Evolutionary conservation across 2,888 invertebrate genomes (phyloP), one percentile per base, ranked within the genome.

Genomic region (Eurytoma californica): DNA sequence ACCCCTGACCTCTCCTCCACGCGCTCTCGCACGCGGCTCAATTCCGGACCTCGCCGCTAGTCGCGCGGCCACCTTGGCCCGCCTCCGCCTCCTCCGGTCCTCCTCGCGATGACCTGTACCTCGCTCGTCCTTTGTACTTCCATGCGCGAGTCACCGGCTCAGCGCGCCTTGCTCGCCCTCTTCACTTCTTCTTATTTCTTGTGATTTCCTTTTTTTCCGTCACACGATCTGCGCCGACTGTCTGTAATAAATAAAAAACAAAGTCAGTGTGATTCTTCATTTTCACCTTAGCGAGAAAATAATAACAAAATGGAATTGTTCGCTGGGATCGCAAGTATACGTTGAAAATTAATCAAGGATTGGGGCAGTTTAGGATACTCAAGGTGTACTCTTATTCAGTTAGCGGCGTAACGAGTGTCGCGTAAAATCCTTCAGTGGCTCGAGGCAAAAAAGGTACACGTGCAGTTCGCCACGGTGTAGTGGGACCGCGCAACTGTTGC

Each of bases 51-150:
- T 51, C 24, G 14, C 3, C 61, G 61, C 12, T 13, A 16, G 30
- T 14, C 28, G 60, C 39, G 60, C 16, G 13, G 60, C 60, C 28
- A 28, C 30, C 53, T 53, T 53, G 61, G 9, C 9, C 70, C 70
- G 13, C 58, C 70, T 18, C 58, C 69, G 58, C 57, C 77, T 58
- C 65, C 76, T 30, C 63, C 55, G 53, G 30, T 68, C n/a, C 55
- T 53, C 70, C 73, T 53, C 28, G 53, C 49, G 53, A 20, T 61
- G 20, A n/a, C 67, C 55, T 69, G 51, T 82, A 81, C 80, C 80
- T 83, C 73, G 69, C 76, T 67, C 72, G 77, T 80, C 75, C 78
- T 65, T 65, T 75, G 80, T 58, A 63, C 79, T 82, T 82, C 82
- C 79, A 80, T 80, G 79, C 79, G 76, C 79, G 76, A 70, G 39